These are phyloP conservation scores for Glaucidium brasilianum DNA, from an alignment of 2,113 vertebrate species.

Conservation along the genomic window DNA sequence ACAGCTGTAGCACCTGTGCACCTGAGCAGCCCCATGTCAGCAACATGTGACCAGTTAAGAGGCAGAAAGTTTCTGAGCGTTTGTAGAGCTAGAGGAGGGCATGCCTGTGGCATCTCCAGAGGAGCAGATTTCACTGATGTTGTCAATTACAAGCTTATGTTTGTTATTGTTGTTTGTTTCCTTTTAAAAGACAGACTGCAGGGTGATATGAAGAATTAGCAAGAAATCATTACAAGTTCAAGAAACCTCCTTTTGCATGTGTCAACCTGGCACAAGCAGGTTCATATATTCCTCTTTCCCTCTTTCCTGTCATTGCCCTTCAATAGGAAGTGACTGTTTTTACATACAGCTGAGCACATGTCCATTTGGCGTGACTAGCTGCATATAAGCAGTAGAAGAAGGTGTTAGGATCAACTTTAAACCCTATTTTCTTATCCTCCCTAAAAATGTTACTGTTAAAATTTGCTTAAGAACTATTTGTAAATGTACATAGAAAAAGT, in stretches of 20 bases:
- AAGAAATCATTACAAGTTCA: not conserved
- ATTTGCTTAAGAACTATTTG: not conserved
- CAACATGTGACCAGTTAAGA: accelerated
- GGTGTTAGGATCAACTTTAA: not conserved
- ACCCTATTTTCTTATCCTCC: not conserved
- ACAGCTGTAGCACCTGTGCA: accelerated
- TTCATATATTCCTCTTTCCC: not conserved
- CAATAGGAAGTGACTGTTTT: not conserved
- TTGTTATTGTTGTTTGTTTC: not conserved
- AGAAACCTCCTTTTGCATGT: not conserved
- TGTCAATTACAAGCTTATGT: not conserved
- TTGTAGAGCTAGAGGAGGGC: not conserved
- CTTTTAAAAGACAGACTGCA: not conserved
- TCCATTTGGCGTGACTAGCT: not conserved
- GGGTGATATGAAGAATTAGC: not conserved
- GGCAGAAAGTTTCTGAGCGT: not conserved
- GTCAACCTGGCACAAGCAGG: not conserved
- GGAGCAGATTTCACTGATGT: not conserved
- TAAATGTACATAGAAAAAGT: not conserved
- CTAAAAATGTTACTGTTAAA: not conserved
- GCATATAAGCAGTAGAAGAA: not conserved
- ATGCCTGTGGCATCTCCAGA: not conserved
- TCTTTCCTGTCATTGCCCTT: not conserved
- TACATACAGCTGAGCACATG: accelerated
- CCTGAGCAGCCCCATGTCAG: not conserved